Evolutionary conservation across 1,140 invertebrate genomes (phyloP).

Genomic region (Muscidifurax raptorellus): DNA sequence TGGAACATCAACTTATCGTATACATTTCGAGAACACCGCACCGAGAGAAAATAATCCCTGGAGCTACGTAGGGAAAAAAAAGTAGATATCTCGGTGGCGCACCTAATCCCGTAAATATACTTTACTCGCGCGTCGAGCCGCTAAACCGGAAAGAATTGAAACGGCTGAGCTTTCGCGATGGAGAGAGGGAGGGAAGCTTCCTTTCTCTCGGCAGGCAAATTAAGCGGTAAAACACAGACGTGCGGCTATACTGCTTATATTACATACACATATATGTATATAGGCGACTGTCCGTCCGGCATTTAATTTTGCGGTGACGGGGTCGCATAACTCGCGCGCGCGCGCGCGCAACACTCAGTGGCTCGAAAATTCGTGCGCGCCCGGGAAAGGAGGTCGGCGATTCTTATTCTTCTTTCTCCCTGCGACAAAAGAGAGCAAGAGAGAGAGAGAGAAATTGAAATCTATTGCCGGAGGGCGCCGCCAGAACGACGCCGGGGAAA

Average conservation of each 20-base stretch:
- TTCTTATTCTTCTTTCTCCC: not conserved
- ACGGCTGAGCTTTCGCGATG: not conserved
- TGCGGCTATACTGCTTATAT: not conserved
- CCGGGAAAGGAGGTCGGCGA: not conserved
- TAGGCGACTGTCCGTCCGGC: no score
- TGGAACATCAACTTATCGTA: no score
- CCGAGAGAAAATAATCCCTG: no score
- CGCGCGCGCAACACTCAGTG: not conserved
- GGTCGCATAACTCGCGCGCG: not conserved
- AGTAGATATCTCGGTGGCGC: not conserved
- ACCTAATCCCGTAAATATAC: no score
- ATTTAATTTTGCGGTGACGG: not conserved
- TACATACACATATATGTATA: not conserved
- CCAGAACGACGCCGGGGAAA: conserved; percentile 21
- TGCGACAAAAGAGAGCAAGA: not conserved
- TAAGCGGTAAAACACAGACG: not conserved
- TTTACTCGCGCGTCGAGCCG: not conserved
- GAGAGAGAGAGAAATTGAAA: conserved; percentile 35
- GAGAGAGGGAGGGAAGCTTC: not conserved
- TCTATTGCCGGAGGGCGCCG: conserved; percentile 31
- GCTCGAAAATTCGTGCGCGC: not conserved
- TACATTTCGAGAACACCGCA: no score
- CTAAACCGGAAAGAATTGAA: conserved; percentile 19
- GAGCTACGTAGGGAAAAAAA: no score
- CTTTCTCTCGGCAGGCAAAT: not conserved